A percentile compares a stretch with the other conserved stretches of the same genome.
Conservation (phyloP, 2,113 vertebrate species). For the Cichladusa arquata region DNA sequence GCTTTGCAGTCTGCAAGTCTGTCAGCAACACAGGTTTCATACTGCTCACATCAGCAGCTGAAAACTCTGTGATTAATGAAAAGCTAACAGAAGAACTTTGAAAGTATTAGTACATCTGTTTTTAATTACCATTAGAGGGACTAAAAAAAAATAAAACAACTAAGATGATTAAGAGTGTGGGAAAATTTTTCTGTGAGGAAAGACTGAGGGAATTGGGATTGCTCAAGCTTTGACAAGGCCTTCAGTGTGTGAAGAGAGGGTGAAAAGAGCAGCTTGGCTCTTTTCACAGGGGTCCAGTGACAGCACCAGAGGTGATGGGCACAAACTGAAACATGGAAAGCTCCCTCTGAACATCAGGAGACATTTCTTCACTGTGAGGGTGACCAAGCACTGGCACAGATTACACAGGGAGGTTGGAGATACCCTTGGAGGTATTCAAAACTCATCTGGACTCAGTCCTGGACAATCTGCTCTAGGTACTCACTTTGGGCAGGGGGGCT, state of each 20-base stretch:
- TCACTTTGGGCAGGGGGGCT: neutral
- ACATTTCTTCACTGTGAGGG: neutral
- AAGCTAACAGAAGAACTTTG: neutral
- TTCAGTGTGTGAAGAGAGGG: accelerated
- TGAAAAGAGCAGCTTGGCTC: neutral
- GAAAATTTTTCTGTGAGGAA: neutral
- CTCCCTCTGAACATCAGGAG: neutral
- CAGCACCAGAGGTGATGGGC: neutral
- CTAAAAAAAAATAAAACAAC: neutral
- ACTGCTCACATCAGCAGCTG: neutral
- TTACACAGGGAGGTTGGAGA: neutral
- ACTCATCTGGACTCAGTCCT: neutral
- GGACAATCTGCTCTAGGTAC: neutral
- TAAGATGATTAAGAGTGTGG: neutral
- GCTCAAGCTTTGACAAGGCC: neutral
- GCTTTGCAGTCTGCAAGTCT: neutral
- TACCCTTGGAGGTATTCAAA: neutral
- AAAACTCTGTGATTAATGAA: neutral
- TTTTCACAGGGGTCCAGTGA: neutral
- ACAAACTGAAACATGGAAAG: neutral
- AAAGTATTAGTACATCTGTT: neutral
- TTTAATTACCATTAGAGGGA: neutral
- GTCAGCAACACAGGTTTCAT: neutral
- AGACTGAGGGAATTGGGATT: neutral
- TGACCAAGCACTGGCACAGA: neutral